Base-by-base conservation (phyloP, 2,888 invertebrate genomes). In the Rhagium mordax region DNA sequence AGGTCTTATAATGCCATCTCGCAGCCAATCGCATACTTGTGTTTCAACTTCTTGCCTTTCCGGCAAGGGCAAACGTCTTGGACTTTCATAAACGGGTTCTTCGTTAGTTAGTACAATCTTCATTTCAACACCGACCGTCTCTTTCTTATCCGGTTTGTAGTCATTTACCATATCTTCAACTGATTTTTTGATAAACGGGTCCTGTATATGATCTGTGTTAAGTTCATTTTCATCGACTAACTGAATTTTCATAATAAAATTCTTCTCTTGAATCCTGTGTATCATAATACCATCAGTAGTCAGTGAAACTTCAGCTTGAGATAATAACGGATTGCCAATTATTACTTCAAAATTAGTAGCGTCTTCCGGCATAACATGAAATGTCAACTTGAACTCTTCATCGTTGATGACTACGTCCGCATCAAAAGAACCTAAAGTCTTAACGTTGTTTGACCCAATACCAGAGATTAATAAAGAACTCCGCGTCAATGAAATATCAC, bases 191-290 rank as follows among this genome's bases (percentile, higher is more conserved):
- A 24, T 55, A 5, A 13, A n/a, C 13, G 24, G n/a, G n/a, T 21
- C 53, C 8, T 10, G 20, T 18, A 71, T 65, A 21, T 60, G 61
- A 15, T 59, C 16, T 6, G 59, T 20, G 16, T 71, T 66, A 18
- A 61, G 21, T 29, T 57, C 47, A 16, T 74, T 48, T 18, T 55
- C 62, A 3, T n/a, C n/a, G n/a, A 53, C 49, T 13, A 55, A 21
- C 5, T 51, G 61, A 16, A 76, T 79, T 41, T 71, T 29, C 79
- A 78, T 73, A 10, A 77, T 29, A 61, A 71, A 72, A 71, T 72
- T 74, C 6, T 48, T 33, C 3, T 49, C 41, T 16, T 76, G 67
- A 8, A 57, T 74, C 18, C 71, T 78, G 27, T 47, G 61, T 1
- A 78, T 62, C 24, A 24, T 6, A 29, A 78, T 71, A 16, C 55